These are phyloP conservation scores for Meiosimyza decipiens DNA, from an alignment of 2,888 invertebrate species.

Conservation along the genomic window DNA sequence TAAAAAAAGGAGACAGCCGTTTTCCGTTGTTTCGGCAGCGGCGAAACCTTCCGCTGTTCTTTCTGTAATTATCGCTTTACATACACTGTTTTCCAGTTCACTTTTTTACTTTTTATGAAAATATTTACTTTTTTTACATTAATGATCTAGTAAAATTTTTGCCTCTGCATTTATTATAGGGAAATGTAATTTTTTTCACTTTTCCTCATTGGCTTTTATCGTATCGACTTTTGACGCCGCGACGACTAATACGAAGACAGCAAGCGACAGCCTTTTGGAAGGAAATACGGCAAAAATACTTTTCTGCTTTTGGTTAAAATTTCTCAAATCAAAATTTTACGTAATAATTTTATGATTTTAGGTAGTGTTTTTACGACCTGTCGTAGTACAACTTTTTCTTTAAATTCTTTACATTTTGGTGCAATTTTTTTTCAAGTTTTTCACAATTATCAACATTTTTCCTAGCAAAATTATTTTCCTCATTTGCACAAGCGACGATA, in stretches of 20 bases:
- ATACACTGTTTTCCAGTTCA: background rate
- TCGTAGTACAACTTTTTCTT: background rate
- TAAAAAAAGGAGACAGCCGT: background rate
- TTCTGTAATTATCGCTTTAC: background rate
- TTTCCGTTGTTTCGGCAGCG: background rate
- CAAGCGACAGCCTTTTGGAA: slow-evolving; percentile 4
- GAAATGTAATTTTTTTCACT: background rate
- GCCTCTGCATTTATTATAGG: too few relatives aligned
- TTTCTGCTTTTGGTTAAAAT: slow-evolving; percentile 3
- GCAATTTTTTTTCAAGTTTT: slow-evolving; percentile 8
- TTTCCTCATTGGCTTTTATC: slow-evolving; percentile 14
- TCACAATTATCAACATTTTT: slow-evolving; percentile 18
- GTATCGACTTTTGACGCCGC: slow-evolving; percentile 27
- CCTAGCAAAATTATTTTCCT: slow-evolving; percentile 9
- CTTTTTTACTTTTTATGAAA: background rate
- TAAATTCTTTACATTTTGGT: slow-evolving; percentile 13
- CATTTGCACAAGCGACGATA: slow-evolving; percentile 8
- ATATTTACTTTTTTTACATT: too few relatives aligned
- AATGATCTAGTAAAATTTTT: background rate
- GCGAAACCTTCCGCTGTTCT: background rate
- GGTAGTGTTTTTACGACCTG: too few relatives aligned
- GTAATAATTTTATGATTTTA: background rate
- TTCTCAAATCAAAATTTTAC: background rate
- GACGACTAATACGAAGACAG: slow-evolving; percentile 9
- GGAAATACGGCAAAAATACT: background rate